Conservation (phyloP, 2,113 vertebrate genomes). For the Naja naja region DNA sequence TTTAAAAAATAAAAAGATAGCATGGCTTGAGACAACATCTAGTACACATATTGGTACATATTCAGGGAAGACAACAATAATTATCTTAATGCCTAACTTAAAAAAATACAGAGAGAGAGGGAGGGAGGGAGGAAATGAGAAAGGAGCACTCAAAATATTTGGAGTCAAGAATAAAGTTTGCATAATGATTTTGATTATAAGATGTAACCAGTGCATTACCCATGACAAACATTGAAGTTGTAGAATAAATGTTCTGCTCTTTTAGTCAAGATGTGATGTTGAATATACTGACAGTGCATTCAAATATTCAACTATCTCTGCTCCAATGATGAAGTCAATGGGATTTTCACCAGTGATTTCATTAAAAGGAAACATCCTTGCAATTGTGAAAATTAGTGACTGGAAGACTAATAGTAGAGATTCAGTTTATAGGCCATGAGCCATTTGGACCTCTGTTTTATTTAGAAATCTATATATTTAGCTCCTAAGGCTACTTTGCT, state of each 20-base stretch:
- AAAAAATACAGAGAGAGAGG: not conserved
- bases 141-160: not conserved
- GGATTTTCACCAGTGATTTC: slow-evolving; percentile 23
- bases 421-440: slow-evolving; percentile 35
- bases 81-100: not conserved
- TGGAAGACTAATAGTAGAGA: not conserved
- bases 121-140: no score
- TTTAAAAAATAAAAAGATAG: not conserved
- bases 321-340: slow-evolving; percentile 24
- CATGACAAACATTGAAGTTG: not conserved
- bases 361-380: slow-evolving; percentile 13
- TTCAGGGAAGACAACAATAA: not conserved
- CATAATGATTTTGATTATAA: not conserved
- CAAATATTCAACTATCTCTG: not conserved
- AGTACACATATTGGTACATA: not conserved
- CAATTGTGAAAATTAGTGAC: slow-evolving; percentile 7
- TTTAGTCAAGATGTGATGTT: not conserved
- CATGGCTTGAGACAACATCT: not conserved
- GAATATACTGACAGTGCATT: slow-evolving; percentile 8
- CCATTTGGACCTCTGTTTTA: not conserved
- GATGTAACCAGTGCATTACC: no score
- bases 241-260: not conserved
- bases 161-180: not conserved
- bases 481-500: slow-evolving; percentile 19
- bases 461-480: slow-evolving; percentile 27